Evolutionary conservation across 2,797 vertebrate genomes (phyloP), one percentile per base, ranked within the genome.

Genomic region (Phrynocephalus forsythii): DNA sequence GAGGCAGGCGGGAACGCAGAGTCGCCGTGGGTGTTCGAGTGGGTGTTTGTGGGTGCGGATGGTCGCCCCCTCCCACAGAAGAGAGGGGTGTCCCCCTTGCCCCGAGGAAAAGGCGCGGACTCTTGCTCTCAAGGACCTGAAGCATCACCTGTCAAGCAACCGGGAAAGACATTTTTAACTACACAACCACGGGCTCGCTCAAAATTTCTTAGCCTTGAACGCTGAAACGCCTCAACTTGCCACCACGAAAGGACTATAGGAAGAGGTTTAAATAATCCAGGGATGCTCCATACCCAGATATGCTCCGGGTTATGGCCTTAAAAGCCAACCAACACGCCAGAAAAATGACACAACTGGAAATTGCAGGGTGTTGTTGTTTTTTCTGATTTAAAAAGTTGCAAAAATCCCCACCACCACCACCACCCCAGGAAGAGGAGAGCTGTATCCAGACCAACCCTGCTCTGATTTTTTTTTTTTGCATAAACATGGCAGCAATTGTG

Each of bases 61-160:
- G 56, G 83, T 6, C 26, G 38, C 22, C 18, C 33, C 60, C 33
- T 76, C 5, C 38, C 16, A 28, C 38, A 7, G 26, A 8, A 66
- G 7, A 5, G 10, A 10, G 30, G 38, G 11, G 24, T 24, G 15
- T 26, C 52, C 3, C 30, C 83, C 38, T 44, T 7, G 72, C 73
- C 56, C 83, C 20, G 8, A 71, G 50, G 75, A n/a, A 66, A 73
- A 24, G 18, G 16, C 18, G 83, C 4, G 50, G 63, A n/a, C 6
- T 28, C 18, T 18, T 38, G 24, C 71, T 63, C 38, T 77, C 60
- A 66, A 18, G 38, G 44, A 48, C n/a, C 10, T 15, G 60, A 22
- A 67, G 56, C 30, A 11, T 6, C 71, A 84, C 52, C 83, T 84
- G 83, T 56, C 72, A 48, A 77, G 75, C 38, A 85, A 85, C 48